Evolutionary conservation across 1,140 invertebrate genomes (phyloP), one percentile per base, ranked within the genome.

Genomic region (Lucilia cuprina): DNA sequence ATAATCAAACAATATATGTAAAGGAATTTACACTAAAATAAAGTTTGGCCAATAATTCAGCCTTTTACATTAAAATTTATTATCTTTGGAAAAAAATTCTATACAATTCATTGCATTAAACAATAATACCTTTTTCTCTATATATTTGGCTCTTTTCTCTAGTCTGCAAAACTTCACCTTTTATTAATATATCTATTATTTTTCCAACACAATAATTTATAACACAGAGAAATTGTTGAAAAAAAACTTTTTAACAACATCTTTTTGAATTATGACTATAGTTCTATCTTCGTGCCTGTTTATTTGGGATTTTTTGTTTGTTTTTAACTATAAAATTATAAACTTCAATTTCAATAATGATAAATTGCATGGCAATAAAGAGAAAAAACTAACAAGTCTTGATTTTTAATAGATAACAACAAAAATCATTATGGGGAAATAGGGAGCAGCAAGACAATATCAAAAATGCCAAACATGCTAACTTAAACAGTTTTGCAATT

Each of bases 321-420:
- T 21, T n/a, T 9, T 10, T 25, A 10, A 2, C 21, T 10, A 70
- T 5, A 70, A 70, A 70, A 70, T 21, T 21, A 70, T 70, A 21
- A 70, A 70, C 65, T 70, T 70, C 65, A 70, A 21, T 70, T 21
- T 19, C 65, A 70, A 70, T 70, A 60, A 70, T 70, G 65, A 70
- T 70, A 70, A 70, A 70, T 70, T 21, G 21, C 65, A 19, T 70
- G 19, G 19, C 65, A 7, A 70, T 12, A 70, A 9, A 70, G n/a
- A 70, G 9, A 25, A 70, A 30, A 60, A 60, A 14, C n/a, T 4
- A 60, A 60, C 17, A 49, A 80, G 41, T 80, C 47, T 49, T 49
- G 41, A 80, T 50, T 50, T 80, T 50, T 19, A 47, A 21, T 25
- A 49, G 8, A 80, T 25, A 80, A 80, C n/a, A 49, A 17, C 19